Base-by-base conservation (phyloP, 1,140 invertebrate species). In the Magallana angulata region DNA sequence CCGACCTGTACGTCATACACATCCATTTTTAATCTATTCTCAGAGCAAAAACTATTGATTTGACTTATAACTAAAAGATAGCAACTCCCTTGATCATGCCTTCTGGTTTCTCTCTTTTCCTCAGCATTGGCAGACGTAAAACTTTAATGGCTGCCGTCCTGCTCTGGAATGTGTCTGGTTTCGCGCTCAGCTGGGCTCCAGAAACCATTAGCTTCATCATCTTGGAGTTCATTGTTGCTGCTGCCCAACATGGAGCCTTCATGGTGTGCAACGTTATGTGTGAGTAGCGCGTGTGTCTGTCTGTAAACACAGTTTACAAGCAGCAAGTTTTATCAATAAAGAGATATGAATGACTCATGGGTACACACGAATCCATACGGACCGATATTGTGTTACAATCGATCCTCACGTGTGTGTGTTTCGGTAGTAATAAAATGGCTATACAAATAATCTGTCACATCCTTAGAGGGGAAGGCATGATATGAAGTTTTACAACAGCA, bases 1-100 rank as follows among this genome's bases (percentile, higher is more conserved):
- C 97, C 3, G 97, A 98, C 93, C 97, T 97, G 95, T 96, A 93
- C 94, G 92, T 16, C 60, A 18, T 4, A 16, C 5, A 59, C 12
- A 18, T 0, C 30, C 16, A 59, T n/a, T 14, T 48, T 48, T 48
- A 48, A 48, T 48, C 36, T 48, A 48, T 48, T 48, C 36, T 48
- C 36, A 48, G 1, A 48, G 36, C 36, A 48, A 48, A 48, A 48
- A 48, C 36, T 48, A 48, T 48, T 48, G 36, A 48, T 48, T 48
- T 48, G 36, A 48, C 36, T 48, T 48, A 48, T 48, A 48, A 48
- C 36, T 48, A 48, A 48, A 24, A 48, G 36, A 48, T 48, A 48
- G 36, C 36, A 81, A 36, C 16, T 18, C 12, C 36, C 36, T 18
- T 5, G n/a, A 12, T 30, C 30, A 36, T 36, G 12, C 11, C 30